Conservation (phyloP, 2,797 vertebrate genomes). For the Strix occidentalis region DNA sequence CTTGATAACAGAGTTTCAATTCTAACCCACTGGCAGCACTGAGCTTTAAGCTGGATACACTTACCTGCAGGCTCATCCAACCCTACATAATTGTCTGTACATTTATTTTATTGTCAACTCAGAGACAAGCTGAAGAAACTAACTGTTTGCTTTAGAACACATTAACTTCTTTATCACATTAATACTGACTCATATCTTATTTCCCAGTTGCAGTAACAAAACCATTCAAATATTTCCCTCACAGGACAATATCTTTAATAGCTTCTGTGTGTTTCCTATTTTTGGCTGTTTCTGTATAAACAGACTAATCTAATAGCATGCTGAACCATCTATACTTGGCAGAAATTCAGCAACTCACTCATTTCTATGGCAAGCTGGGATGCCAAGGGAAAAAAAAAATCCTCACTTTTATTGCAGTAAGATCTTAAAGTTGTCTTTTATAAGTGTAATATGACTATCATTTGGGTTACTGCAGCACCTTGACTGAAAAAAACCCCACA, state of each 20-base stretch:
- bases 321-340: slow-evolving; percentile 82
- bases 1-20: slow-evolving; percentile 23
- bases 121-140: slow-evolving; percentile 69
- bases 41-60: slow-evolving; percentile 25
- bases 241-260: slow-evolving; percentile 80
- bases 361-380: slow-evolving; percentile 76
- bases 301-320: slow-evolving; percentile 82
- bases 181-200: slow-evolving; percentile 76
- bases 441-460: slow-evolving; percentile 72
- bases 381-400: slow-evolving; percentile 65
- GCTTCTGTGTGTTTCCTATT: slow-evolving; percentile 79
- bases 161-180: slow-evolving; percentile 76
- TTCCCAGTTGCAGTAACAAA: slow-evolving; percentile 76
- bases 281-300: slow-evolving; percentile 84
- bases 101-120: slow-evolving; percentile 72
- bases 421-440: slow-evolving; percentile 76
- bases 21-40: not conserved
- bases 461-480: slow-evolving; percentile 66
- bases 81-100: slow-evolving; percentile 68
- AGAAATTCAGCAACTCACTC: slow-evolving; percentile 82
- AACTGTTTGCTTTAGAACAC: slow-evolving; percentile 66
- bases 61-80: slow-evolving; percentile 58
- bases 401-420: slow-evolving; percentile 70
- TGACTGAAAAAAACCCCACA: slow-evolving; percentile 11
- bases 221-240: slow-evolving; percentile 75